A percentile compares a stretch with the other conserved stretches of the same genome.
Evolutionary conservation across 2,888 invertebrate genomes (phyloP).

Genomic region (Agrotis ipsilon): DNA sequence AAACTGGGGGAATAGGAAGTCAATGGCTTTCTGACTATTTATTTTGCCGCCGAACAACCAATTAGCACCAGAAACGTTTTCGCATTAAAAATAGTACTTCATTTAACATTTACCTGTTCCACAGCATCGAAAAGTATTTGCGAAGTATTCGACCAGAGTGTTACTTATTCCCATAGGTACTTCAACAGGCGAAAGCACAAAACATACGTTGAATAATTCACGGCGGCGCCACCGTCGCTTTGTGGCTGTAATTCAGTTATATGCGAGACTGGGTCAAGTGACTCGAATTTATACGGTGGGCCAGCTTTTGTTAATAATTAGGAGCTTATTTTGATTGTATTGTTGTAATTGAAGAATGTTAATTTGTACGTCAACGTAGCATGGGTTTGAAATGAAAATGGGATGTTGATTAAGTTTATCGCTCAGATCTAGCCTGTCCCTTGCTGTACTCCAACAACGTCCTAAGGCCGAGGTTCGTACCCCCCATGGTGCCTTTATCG

Average conservation of each 20-base stretch:
- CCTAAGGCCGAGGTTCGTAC: too few relatives aligned
- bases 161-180: conserved; percentile 22
- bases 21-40: background rate
- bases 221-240: conserved; percentile 68
- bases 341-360: background rate
- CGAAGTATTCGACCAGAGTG: background rate
- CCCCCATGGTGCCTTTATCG: too few relatives aligned
- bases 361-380: conserved; percentile 22
- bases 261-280: conserved; percentile 63
- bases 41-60: background rate
- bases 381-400: too few relatives aligned
- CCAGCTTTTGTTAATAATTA: conserved; percentile 41
- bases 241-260: conserved; percentile 80
- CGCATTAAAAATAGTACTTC: background rate
- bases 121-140: conserved; percentile 23
- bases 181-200: conserved; percentile 62
- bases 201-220: conserved; percentile 81
- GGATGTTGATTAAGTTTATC: too few relatives aligned
- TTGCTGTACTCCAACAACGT: too few relatives aligned
- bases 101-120: background rate
- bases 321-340: conserved; percentile 42
- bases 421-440: too few relatives aligned
- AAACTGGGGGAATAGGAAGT: too few relatives aligned
- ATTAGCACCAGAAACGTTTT: background rate
- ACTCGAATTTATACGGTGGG: conserved; percentile 43